Evolutionary conservation across 2,797 vertebrate species (phyloP).

Genomic region (Pterois miles): DNA sequence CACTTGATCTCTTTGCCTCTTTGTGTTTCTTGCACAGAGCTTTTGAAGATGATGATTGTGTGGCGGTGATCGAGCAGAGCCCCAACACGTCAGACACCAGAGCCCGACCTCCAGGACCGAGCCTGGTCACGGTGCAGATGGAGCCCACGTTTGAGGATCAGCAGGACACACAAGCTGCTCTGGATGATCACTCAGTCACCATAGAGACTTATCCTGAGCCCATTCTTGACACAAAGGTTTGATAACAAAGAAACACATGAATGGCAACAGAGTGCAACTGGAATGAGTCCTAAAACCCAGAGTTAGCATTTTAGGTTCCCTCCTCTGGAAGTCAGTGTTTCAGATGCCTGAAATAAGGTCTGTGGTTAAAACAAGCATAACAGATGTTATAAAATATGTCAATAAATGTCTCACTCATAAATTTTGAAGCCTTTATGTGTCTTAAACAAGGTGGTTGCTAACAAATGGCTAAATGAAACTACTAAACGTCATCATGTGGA

Average conservation of each 20-base stretch:
- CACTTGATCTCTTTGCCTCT: neutral
- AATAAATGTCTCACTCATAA: no score
- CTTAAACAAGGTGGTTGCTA: no score
- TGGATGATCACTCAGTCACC: constrained; percentile 70
- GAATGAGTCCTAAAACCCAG: no score
- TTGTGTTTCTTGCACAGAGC: constrained; percentile 67
- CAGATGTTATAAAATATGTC: no score
- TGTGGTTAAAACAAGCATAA: no score
- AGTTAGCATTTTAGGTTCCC: no score
- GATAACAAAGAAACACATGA: constrained; percentile 1
- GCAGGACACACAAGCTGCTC: constrained; percentile 29
- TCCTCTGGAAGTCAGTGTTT: no score
- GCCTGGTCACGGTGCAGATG: constrained; percentile 76
- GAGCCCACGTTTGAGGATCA: constrained; percentile 72
- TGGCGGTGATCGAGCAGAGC: constrained; percentile 82
- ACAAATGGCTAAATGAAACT: no score
- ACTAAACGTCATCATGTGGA: no score
- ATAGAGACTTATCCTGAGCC: constrained; percentile 80
- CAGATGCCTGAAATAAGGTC: no score
- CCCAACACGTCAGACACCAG: constrained; percentile 76
- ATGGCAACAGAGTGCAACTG: neutral
- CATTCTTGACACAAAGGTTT: constrained; percentile 76
- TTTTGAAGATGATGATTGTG: constrained; percentile 85
- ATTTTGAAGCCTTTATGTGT: no score
- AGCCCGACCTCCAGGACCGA: constrained; percentile 68